Evolutionary conservation across 2,888 invertebrate genomes (phyloP).

Genomic region (Nemurella pictetii): DNA sequence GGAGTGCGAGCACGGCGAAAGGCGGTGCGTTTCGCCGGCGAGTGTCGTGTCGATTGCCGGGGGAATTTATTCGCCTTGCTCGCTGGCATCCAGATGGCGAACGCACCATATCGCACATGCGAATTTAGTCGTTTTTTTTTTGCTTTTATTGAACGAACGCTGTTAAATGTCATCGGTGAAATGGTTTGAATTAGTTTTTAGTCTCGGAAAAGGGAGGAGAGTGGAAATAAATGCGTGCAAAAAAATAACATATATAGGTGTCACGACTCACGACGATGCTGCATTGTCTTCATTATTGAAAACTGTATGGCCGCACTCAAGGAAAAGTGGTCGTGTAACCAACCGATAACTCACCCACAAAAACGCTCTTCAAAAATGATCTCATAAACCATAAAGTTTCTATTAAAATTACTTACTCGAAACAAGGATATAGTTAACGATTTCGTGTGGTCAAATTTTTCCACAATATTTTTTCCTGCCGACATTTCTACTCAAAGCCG

Average conservation of each 20-base stretch:
- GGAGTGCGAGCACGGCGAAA: neutral
- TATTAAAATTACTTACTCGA: neutral
- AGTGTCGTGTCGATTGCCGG: conserved; percentile 10
- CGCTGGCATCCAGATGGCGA: neutral
- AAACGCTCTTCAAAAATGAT: neutral
- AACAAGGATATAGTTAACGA: neutral
- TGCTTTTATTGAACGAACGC: neutral
- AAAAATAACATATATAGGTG: no score
- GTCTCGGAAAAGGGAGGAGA: no score
- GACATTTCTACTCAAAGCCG: neutral
- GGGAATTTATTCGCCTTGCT: neutral
- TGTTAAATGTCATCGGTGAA: neutral
- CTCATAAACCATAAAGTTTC: neutral
- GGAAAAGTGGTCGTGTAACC: neutral
- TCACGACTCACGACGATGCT: no score
- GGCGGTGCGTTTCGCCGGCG: neutral
- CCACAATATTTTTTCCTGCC: neutral
- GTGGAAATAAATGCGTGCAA: no score
- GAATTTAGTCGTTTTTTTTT: conserved; percentile 12
- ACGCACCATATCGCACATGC: neutral
- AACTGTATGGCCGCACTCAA: neutral
- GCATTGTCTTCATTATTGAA: no score
- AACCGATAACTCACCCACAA: neutral
- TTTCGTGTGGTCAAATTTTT: neutral
- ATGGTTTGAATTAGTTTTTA: neutral